Base-by-base conservation (phyloP, 2,797 vertebrate genomes). In the Borostomias antarcticus region DNA sequence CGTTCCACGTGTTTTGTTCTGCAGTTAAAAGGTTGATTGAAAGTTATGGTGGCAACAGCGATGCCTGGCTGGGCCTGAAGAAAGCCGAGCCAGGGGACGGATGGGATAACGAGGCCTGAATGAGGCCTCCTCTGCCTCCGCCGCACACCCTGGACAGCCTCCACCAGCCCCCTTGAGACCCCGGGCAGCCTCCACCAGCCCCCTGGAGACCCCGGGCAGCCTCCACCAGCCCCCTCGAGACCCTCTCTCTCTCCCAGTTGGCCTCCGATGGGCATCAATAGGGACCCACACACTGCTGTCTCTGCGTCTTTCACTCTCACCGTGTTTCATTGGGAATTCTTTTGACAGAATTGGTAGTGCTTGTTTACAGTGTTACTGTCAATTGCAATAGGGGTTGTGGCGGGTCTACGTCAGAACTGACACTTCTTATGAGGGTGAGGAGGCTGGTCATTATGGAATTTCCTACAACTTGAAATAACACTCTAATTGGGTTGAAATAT, bases 1-100 rank as follows among this genome's bases (percentile, higher is more conserved):
- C 48, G 47, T 37, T 5, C n/a, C 25, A 17, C 30, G 58, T 29
- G 88, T 92, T 91, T 90, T 72, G 81, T 84, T 89, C 85, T 85
- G 80, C 83, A 90, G 85, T 85, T 89, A 89, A 93, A 93, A 88
- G 90, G 88, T 89, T 91, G 91, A 94, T 92, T 92, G 90, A 94
- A 93, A 91, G 88, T 92, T 91, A 86, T 91, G 90, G 87, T 92
- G 92, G 91, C 92, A 93, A 89, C 85, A 88, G 88, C 78, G 84
- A 91, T 89, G 92, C 90, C 91, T 93, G 92, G 91, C 90, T 90
- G 90, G 81, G 76, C 82, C 85, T 79, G 73, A 89, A 87, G 90
- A 93, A 92, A 93, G 90, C 72, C 64, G 76, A 89, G 87, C 85
- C 82, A 85, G 69, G 73, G 79, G 72, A 87, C 82, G 83, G 83